phyloP scores from a whole-genome alignment of 2,113 vertebrate species.

The Tiliqua scincoides region DNA sequence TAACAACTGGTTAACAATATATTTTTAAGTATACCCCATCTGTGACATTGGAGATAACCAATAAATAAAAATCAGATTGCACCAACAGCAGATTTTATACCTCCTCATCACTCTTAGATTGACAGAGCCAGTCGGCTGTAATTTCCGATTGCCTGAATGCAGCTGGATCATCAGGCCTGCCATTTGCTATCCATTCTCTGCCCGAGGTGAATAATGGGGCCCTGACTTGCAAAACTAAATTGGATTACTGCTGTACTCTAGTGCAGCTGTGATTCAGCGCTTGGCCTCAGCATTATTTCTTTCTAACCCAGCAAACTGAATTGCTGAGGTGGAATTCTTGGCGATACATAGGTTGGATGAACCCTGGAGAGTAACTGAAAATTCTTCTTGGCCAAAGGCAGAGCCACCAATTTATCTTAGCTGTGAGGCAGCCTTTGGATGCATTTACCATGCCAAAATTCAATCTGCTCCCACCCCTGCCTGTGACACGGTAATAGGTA shows the following conservation, averaged over 20 bases:
- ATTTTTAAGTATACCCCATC: neutral
- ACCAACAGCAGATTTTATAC: neutral
- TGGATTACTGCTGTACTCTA: constrained; percentile 5
- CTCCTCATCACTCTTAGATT: neutral
- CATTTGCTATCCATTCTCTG: neutral
- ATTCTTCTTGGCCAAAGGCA: neutral
- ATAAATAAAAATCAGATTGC: neutral
- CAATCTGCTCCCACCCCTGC: too few species aligned
- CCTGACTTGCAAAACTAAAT: constrained; percentile 4
- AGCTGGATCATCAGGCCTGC: too few species aligned
- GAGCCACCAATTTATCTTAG: neutral
- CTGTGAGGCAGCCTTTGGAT: neutral
- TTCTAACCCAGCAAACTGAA: neutral
- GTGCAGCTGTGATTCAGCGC: neutral
- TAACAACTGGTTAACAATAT: neutral
- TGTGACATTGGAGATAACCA: neutral
- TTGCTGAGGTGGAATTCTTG: neutral
- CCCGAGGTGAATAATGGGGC: neutral
- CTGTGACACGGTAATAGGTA: too few species aligned
- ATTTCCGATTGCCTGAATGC: neutral
- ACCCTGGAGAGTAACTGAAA: neutral
- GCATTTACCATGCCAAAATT: neutral
- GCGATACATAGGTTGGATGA: neutral
- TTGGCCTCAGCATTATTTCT: neutral
- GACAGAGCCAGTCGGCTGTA: neutral